phyloP scores from a whole-genome alignment of 2,888 invertebrate genomes.

The Nomada lathburiana region DNA sequence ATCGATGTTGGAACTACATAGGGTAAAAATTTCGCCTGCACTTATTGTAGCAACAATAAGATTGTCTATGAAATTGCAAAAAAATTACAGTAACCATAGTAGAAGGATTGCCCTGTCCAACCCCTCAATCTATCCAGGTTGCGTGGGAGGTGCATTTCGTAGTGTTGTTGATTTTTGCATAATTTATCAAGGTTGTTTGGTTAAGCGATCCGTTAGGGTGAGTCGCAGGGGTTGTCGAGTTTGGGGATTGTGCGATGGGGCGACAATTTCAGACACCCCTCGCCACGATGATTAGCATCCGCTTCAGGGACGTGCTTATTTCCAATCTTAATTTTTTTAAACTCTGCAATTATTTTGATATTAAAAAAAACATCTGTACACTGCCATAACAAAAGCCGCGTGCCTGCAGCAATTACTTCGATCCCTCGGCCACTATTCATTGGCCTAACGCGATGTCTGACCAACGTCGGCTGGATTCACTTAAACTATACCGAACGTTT shows the following conservation, averaged over 20 bases:
- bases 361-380: not conserved
- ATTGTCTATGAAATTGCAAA: not conserved
- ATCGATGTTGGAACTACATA: too few relatives aligned
- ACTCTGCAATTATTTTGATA: not conserved
- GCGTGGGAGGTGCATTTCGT: conserved; percentile 74
- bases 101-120: conserved; percentile 25
- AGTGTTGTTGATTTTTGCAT: conserved; percentile 83
- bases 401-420: too few relatives aligned
- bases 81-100: conserved; percentile 19
- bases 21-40: too few relatives aligned
- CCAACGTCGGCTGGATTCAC: conserved; percentile 46
- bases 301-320: conserved; percentile 76
- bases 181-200: conserved; percentile 83
- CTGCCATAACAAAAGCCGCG: not conserved
- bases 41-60: not conserved
- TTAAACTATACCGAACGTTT: not conserved
- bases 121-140: conserved; percentile 49
- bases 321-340: conserved; percentile 52
- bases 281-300: conserved; percentile 82
- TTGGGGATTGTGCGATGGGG: conserved; percentile 76
- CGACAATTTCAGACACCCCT: conserved; percentile 81
- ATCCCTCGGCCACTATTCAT: too few relatives aligned
- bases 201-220: conserved; percentile 80
- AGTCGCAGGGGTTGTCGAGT: conserved; percentile 73
- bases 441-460: conserved; percentile 23